Base-by-base conservation (phyloP, 2,113 vertebrate species). In the Lucifuga dentata region DNA sequence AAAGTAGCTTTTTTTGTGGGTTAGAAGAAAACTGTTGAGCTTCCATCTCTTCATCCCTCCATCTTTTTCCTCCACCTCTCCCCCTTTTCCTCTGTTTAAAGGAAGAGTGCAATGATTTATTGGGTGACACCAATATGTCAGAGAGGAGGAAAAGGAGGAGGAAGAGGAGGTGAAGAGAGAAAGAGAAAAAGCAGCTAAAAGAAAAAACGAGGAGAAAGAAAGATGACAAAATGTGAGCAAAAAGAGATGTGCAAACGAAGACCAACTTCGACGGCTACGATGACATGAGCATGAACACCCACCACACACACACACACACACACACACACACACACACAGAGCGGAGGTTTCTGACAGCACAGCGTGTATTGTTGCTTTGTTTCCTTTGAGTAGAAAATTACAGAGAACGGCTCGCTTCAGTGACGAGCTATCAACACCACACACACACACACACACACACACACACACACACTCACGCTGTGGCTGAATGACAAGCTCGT, bases 331-430 rank as follows among this genome's bases (percentile, higher is more conserved):
- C 48, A 50, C 48, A 29, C 48, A 32, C 0, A 50, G 23, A 3
- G 9, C 4, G 32, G 55, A 70, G 51, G 58, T 52, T 64, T 66
- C 38, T 86, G 88, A 88, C 88, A 88, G 88, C 23, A 33, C 73
- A 79, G 84, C 73, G 33, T 83, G 83, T 81, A 80, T 82, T 86
- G 80, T 84, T 84, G 63, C 64, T 85, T 89, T 90, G 89, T 90
- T 89, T 78, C 68, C 78, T 76, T 76, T 88, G 89, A 90, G 86
- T 66, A 89, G 84, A 90, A 90, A 84, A 90, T 90, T 89, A 90
- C 82, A 87, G 89, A 72, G 86, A 81, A 80, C 19, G 15, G 60
- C 82, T 81, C 80, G 71, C 84, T 80, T 84, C 86, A 66, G 73
- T 89, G 87, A 90, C 84, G 60, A 87, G 78, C 81, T 72, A 78